phyloP scores from a whole-genome alignment of 2,888 invertebrate genomes.

The Perithous albicinctus region DNA sequence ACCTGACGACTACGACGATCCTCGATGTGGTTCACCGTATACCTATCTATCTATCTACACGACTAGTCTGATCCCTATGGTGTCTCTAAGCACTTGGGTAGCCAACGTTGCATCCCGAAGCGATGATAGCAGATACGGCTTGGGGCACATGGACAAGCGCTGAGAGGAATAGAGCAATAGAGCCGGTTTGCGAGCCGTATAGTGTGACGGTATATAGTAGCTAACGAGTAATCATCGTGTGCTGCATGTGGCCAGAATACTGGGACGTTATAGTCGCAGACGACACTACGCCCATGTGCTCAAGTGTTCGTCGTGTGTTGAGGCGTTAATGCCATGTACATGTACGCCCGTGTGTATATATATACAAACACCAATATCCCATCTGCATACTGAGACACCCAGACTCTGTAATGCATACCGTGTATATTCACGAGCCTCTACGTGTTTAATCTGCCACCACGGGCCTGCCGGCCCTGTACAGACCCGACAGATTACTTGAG shows the following conservation, averaged over 20 bases:
- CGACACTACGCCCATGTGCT: not conserved
- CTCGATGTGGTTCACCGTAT: not conserved
- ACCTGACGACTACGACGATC: conserved; percentile 5
- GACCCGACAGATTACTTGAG: conserved; percentile 14
- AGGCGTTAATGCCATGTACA: not conserved
- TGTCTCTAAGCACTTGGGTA: not conserved
- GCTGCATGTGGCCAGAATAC: conserved; percentile 5
- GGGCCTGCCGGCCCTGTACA: not conserved
- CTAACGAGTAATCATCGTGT: conserved; percentile 41
- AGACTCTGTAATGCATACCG: not conserved
- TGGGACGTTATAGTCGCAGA: conserved; percentile 2
- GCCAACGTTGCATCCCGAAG: not conserved
- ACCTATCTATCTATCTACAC: conserved; percentile 7
- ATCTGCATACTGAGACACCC: not conserved
- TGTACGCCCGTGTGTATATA: not conserved
- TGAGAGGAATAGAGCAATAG: conserved; percentile 23
- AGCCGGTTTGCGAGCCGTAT: conserved; percentile 14
- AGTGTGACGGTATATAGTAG: not conserved
- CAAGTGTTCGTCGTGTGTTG: not conserved
- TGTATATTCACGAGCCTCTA: conserved; percentile 6
- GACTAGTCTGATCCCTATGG: conserved; percentile 7
- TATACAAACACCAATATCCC: not conserved
- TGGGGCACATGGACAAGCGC: conserved; percentile 10
- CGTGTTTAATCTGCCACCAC: conserved; percentile 29
- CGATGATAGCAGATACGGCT: conserved; percentile 6